Percentiles rank a stretch among this genome's conserved stretches.
These are phyloP conservation scores for Itoplectis maculator DNA, from an alignment of 2,888 invertebrate species.

Conservation along the genomic window DNA sequence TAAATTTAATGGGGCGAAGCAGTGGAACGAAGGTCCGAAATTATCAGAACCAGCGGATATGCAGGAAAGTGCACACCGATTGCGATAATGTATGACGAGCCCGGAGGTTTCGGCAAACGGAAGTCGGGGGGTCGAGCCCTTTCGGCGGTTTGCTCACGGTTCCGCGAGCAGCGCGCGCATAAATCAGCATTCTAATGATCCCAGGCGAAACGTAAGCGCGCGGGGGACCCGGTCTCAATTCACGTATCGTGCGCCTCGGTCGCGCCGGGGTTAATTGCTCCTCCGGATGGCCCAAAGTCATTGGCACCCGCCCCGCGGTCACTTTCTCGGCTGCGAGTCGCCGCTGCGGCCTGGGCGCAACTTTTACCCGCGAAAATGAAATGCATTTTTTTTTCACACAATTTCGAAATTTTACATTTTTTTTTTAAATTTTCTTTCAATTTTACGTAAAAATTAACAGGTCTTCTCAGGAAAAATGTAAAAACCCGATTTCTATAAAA, in stretches of 20 bases:
- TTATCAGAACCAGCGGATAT: not conserved
- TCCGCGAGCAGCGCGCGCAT: slow-evolving; percentile 67
- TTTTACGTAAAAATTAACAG: too few species aligned
- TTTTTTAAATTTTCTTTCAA: too few species aligned
- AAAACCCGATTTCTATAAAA: too few species aligned
- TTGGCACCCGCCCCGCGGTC: slow-evolving; percentile 55
- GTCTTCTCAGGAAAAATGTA: too few species aligned
- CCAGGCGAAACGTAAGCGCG: slow-evolving; percentile 63
- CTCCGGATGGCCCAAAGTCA: slow-evolving; percentile 59
- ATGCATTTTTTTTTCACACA: too few species aligned
- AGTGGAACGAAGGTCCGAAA: not conserved
- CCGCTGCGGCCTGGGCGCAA: too few species aligned
- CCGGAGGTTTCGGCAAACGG: slow-evolving; percentile 45
- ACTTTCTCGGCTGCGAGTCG: slow-evolving; percentile 12
- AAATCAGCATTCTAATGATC: slow-evolving; percentile 71
- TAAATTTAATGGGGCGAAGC: too few species aligned
- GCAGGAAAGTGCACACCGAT: slow-evolving; percentile 1
- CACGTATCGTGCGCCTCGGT: slow-evolving; percentile 59
- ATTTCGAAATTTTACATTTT: too few species aligned
- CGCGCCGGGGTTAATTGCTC: slow-evolving; percentile 61
- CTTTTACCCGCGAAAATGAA: too few species aligned
- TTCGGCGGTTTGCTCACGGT: slow-evolving; percentile 67
- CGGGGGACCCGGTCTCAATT: slow-evolving; percentile 59
- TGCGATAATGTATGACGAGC: slow-evolving; percentile 38
- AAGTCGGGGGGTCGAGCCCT: slow-evolving; percentile 55